These are phyloP conservation scores for Mythimna ferrago DNA, from an alignment of 2,888 invertebrate genomes.

Conservation along the genomic window DNA sequence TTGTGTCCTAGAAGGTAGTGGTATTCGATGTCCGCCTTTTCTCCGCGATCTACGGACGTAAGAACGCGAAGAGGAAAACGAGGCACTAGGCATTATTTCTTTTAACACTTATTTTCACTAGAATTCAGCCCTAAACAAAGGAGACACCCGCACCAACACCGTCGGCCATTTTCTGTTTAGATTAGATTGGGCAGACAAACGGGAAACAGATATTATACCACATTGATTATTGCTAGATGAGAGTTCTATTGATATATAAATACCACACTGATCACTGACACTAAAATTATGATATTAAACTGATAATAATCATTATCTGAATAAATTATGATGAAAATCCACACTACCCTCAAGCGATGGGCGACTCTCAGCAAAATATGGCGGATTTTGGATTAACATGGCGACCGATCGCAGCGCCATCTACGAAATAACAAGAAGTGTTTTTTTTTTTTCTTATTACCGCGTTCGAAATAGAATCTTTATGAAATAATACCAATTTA, in stretches of 20 bases:
- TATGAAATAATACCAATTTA: neutral
- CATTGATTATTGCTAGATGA: conserved; percentile 77
- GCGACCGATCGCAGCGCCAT: conserved; percentile 80
- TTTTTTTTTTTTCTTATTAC: conserved; percentile 56
- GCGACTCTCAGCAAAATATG: conserved; percentile 89
- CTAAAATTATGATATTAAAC: conserved; percentile 81
- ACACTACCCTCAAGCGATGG: conserved; percentile 85
- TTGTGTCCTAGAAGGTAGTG: conserved; percentile 95
- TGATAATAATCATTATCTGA: conserved; percentile 85
- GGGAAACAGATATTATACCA: conserved; percentile 82
- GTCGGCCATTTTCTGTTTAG: conserved; percentile 96
- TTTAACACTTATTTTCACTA: conserved; percentile 89
- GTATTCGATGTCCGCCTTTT: conserved; percentile 97
- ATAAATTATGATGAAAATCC: conserved; percentile 81
- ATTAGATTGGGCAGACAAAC: conserved; percentile 89
- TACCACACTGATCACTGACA: conserved; percentile 84
- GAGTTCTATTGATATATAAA: conserved; percentile 72
- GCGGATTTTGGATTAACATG: conserved; percentile 86
- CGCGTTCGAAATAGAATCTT: conserved; percentile 44
- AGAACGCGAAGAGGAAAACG: conserved; percentile 97
- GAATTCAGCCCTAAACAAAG: conserved; percentile 94
- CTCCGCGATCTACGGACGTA: conserved; percentile 97
- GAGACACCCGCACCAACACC: conserved; percentile 94
- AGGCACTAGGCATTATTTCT: conserved; percentile 98
- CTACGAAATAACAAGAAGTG: conserved; percentile 65